phyloP scores from a whole-genome alignment of 2,797 vertebrate genomes.

The Clamator glandarius region DNA sequence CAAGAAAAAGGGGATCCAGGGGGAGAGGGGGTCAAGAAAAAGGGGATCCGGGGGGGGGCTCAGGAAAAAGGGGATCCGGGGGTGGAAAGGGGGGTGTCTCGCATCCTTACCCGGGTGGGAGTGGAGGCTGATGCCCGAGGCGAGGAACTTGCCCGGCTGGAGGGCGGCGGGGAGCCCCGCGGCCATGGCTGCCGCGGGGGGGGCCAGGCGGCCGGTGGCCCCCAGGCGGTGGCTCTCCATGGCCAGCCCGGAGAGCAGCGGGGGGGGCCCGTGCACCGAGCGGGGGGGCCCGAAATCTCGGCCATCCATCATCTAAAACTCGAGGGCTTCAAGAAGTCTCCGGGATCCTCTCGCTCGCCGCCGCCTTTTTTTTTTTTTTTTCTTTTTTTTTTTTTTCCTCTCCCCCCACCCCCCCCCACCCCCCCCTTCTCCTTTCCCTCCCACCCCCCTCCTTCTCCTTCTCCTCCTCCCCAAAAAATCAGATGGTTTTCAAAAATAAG shows the following conservation, averaged over 20 bases:
- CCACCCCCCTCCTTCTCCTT: slow-evolving; percentile 17
- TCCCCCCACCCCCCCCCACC: slow-evolving; percentile 16
- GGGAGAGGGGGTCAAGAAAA: too few species aligned
- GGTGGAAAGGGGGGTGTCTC: not conserved
- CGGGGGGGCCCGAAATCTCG: slow-evolving; percentile 95
- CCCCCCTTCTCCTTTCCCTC: slow-evolving; percentile 25
- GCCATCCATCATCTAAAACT: slow-evolving; percentile 94
- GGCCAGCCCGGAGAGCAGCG: slow-evolving; percentile 89
- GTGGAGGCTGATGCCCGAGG: slow-evolving; percentile 91
- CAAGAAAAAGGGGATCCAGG: too few species aligned
- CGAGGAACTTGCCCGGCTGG: slow-evolving; percentile 90
- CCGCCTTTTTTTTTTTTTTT: not conserved
- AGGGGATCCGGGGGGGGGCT: too few species aligned
- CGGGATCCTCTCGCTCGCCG: slow-evolving; percentile 48
- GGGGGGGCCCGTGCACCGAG: slow-evolving; percentile 91
- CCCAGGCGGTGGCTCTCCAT: slow-evolving; percentile 93
- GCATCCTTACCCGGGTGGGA: slow-evolving; percentile 90
- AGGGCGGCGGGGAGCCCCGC: slow-evolving; percentile 87
- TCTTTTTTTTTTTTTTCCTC: slow-evolving; percentile 7
- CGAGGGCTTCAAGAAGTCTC: slow-evolving; percentile 36
- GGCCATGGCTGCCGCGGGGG: slow-evolving; percentile 86
- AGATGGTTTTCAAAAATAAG: slow-evolving; percentile 62
- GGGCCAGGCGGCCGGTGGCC: slow-evolving; percentile 87
- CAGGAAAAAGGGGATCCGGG: too few species aligned
- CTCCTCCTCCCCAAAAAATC: slow-evolving; percentile 28